phyloP scores from a whole-genome alignment of 2,113 vertebrate species.

The Sialia sialis region DNA sequence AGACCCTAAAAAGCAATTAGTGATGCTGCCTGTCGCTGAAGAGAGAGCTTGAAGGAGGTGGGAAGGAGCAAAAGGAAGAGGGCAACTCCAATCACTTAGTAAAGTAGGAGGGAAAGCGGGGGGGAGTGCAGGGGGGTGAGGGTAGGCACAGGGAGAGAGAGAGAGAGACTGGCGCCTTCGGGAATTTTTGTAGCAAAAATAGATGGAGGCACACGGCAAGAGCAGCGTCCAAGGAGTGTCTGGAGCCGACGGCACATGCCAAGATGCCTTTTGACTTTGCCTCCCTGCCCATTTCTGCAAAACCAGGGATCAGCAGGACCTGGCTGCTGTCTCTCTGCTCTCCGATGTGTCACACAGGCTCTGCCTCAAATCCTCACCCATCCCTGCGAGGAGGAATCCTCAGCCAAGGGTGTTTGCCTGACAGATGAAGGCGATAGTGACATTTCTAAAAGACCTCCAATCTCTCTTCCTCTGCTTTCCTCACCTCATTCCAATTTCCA shows the following conservation, averaged over 20 bases:
- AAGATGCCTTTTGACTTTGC: not conserved
- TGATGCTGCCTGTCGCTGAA: conserved; percentile 77
- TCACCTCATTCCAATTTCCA: not conserved
- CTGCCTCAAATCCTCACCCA: not conserved
- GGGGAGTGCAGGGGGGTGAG: no score
- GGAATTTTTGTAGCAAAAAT: conserved; percentile 16
- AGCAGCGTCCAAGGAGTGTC: not conserved
- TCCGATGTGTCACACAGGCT: accelerated
- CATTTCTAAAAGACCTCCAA: not conserved
- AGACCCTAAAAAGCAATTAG: conserved; percentile 83
- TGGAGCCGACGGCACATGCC: not conserved
- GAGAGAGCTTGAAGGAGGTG: conserved; percentile 62
- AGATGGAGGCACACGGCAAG: not conserved
- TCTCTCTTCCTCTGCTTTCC: not conserved
- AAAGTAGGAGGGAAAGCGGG: not conserved
- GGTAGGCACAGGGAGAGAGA: not conserved
- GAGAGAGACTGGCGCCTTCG: not conserved
- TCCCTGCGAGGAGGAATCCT: not conserved
- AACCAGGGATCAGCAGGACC: not conserved
- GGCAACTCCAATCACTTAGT: conserved; percentile 55
- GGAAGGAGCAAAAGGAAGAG: conserved; percentile 17
- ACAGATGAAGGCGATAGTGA: accelerated
- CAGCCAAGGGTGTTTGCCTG: not conserved
- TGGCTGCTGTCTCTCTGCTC: not conserved
- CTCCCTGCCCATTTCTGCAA: not conserved